Evolutionary conservation across 2,797 vertebrate genomes (phyloP).

Genomic region (Lemur catta): DNA sequence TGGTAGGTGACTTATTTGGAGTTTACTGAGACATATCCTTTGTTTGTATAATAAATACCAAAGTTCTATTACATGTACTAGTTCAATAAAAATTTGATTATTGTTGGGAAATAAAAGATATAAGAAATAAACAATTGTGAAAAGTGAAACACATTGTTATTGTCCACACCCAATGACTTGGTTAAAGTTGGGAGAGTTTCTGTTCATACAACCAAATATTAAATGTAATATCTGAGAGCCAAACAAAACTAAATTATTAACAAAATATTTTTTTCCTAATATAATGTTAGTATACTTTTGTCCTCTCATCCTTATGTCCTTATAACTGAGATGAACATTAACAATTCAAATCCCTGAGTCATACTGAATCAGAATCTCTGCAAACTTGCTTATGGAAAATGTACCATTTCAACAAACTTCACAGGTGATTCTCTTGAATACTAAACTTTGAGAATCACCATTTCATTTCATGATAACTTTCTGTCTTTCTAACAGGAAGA

Average conservation of each 20-base stretch:
- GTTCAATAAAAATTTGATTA: not conserved
- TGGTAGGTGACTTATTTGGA: not conserved
- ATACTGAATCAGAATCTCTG: not conserved
- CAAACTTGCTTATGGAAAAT: not conserved
- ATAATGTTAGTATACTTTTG: not conserved
- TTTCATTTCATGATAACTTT: not conserved
- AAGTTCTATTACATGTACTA: not conserved
- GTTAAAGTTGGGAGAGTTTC: not conserved
- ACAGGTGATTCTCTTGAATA: not conserved
- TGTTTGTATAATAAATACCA: not conserved
- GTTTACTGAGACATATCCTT: not conserved
- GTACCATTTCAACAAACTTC: not conserved
- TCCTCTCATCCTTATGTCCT: not conserved
- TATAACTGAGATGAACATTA: not conserved
- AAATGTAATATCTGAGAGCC: not conserved
- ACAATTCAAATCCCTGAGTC: not conserved
- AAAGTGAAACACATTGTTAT: not conserved
- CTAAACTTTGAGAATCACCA: not conserved
- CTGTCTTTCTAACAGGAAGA: not conserved
- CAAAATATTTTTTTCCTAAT: not conserved
- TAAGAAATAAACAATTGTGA: not conserved
- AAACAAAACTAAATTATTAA: conserved; percentile 28
- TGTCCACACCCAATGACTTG: not conserved
- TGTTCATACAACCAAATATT: conserved; percentile 8
- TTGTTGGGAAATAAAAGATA: not conserved